Conservation (phyloP, 2,797 vertebrate species). For the Gastrophryne carolinensis region DNA sequence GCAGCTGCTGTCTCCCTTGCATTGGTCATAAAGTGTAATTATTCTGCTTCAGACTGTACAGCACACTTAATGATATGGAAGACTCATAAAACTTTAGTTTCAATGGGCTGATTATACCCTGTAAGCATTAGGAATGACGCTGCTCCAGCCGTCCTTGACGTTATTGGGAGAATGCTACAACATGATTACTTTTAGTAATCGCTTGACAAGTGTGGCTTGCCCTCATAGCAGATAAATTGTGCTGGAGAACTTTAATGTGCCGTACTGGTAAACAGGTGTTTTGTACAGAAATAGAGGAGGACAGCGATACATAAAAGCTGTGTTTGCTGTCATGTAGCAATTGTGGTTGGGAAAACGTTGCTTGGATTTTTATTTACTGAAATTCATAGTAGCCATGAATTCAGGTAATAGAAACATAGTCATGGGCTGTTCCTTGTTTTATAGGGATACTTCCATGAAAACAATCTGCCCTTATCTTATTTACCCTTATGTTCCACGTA, state of each 20-base stretch:
- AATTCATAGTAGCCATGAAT: too few species aligned
- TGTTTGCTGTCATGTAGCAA: slow-evolving; percentile 11
- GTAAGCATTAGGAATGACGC: neutral
- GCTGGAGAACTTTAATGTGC: neutral
- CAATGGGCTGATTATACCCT: slow-evolving; percentile 19
- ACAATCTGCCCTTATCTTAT: too few species aligned
- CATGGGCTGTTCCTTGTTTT: too few species aligned
- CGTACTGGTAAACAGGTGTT: slow-evolving; percentile 29
- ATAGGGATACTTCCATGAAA: too few species aligned
- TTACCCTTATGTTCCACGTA: too few species aligned
- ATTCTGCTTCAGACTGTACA: slow-evolving; percentile 27
- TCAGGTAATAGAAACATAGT: too few species aligned
- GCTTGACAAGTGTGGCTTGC: slow-evolving; percentile 7
- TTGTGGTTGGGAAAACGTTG: neutral
- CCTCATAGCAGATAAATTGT: neutral
- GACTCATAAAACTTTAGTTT: slow-evolving; percentile 42
- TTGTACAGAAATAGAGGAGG: slow-evolving; percentile 16
- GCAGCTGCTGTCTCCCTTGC: slow-evolving; percentile 9
- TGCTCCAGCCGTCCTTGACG: neutral
- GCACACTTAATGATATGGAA: slow-evolving; percentile 29
- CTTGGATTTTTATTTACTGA: neutral
- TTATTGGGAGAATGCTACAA: neutral
- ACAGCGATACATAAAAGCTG: slow-evolving; percentile 13
- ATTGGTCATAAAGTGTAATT: slow-evolving; percentile 44
- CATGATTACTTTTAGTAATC: slow-evolving; percentile 34